A percentile compares a stretch with the other conserved stretches of the same genome.
These are phyloP conservation scores for Tenebrio molitor DNA, from an alignment of 1,140 invertebrate species.

Conservation along the genomic window DNA sequence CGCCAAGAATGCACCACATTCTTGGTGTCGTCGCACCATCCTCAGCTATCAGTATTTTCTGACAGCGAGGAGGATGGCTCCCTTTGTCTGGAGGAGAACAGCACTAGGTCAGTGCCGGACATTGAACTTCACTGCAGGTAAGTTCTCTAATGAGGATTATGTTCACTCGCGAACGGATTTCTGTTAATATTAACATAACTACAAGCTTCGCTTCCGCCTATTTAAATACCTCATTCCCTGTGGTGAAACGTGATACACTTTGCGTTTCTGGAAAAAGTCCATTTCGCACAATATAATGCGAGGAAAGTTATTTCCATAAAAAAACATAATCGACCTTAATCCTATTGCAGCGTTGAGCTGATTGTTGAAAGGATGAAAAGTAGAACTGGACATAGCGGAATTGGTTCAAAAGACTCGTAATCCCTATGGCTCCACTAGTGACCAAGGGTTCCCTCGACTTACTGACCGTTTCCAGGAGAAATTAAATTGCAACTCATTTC, in stretches of 20 bases:
- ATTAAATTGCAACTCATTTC: constrained; percentile 23
- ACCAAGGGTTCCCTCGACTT: constrained; percentile 14
- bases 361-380: constrained; percentile 32
- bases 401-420: constrained; percentile 25
- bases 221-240: constrained; percentile 19
- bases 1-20: constrained; percentile 86
- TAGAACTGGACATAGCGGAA: constrained; percentile 21
- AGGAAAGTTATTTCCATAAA: constrained; percentile 24
- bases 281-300: constrained; percentile 7
- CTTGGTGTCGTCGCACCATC: constrained; percentile 76
- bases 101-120: constrained; percentile 88
- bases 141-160: no score
- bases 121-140: constrained; percentile 86
- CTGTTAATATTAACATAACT: constrained; percentile 14
- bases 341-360: constrained; percentile 6
- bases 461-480: background rate
- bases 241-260: background rate
- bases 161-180: background rate
- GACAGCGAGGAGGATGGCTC: constrained; percentile 84
- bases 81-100: constrained; percentile 74
- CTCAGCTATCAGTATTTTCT: constrained; percentile 81
- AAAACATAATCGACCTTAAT: constrained; percentile 31
- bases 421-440: constrained; percentile 13
- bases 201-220: background rate
- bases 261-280: background rate